Evolutionary conservation across 2,888 invertebrate genomes (phyloP).

Genomic region (Agrilus cyanescens): DNA sequence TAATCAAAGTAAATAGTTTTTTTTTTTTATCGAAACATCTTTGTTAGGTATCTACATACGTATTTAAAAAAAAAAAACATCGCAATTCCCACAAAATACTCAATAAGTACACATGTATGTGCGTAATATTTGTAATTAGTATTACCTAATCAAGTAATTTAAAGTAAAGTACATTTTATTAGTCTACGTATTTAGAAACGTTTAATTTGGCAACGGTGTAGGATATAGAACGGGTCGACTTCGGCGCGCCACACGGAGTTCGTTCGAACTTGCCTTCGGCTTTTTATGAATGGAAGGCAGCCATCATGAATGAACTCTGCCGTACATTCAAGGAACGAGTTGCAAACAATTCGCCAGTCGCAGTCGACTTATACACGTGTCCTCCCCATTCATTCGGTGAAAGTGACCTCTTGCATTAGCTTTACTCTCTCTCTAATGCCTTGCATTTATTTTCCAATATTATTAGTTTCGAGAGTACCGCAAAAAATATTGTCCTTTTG

Average conservation of each 20-base stretch:
- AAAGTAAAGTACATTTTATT: too few species aligned
- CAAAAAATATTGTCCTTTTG: too few species aligned
- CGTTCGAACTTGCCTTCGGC: constrained; percentile 39
- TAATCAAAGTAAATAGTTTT: too few species aligned
- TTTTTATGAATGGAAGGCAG: constrained; percentile 64
- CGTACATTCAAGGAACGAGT: constrained; percentile 36
- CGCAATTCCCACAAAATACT: too few species aligned
- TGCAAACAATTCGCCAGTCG: constrained; percentile 25
- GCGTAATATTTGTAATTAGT: too few species aligned
- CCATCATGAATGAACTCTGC: constrained; percentile 57
- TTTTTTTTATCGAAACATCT: too few species aligned
- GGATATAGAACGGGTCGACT: constrained; percentile 21
- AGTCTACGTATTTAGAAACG: too few species aligned
- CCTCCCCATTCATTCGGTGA: constrained; percentile 25
- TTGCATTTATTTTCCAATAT: neutral
- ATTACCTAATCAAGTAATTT: too few species aligned
- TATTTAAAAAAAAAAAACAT: too few species aligned
- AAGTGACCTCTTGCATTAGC: constrained; percentile 15
- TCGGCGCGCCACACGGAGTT: constrained; percentile 29
- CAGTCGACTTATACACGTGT: constrained; percentile 18
- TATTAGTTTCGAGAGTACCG: too few species aligned
- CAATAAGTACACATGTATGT: too few species aligned
- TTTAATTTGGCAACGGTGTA: constrained; percentile 1
- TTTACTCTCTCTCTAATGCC: constrained; percentile 2
- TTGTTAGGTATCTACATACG: too few species aligned